Evolutionary conservation across 2,797 vertebrate species (phyloP).

Genomic region (Petrocephalus schoutedeni): DNA sequence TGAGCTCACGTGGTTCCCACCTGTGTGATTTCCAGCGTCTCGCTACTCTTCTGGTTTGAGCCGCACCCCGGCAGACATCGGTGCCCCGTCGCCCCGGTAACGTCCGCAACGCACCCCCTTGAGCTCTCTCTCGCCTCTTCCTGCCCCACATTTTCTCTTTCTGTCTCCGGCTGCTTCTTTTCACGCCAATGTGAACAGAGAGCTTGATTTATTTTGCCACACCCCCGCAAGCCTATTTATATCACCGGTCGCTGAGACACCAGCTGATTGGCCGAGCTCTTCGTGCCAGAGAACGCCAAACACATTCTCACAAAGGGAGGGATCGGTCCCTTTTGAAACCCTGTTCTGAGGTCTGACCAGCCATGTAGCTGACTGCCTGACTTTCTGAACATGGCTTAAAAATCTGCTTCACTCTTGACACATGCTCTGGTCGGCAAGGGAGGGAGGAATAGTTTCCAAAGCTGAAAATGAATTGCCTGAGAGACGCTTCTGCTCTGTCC

Average conservation of each 20-base stretch:
- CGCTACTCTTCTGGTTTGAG: slow-evolving; percentile 26
- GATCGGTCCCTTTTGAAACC: not conserved
- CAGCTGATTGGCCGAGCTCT: slow-evolving; percentile 21
- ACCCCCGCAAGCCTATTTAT: slow-evolving; percentile 34
- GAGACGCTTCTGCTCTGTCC: not conserved
- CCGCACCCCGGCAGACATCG: slow-evolving; percentile 11
- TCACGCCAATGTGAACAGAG: slow-evolving; percentile 29
- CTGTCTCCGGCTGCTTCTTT: not conserved
- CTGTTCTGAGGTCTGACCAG: not conserved
- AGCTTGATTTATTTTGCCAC: slow-evolving; percentile 27
- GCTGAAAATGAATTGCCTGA: not conserved
- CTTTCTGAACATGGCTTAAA: not conserved
- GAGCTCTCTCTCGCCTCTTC: not conserved
- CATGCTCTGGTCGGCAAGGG: not conserved
- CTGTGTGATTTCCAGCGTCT: slow-evolving; percentile 49
- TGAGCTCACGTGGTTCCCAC: slow-evolving; percentile 31
- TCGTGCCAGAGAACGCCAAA: not conserved
- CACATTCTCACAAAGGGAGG: not conserved
- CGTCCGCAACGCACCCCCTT: not conserved
- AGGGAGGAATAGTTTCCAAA: not conserved
- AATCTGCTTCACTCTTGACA: not conserved
- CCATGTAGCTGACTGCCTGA: not conserved
- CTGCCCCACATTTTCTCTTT: not conserved
- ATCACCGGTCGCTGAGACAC: slow-evolving; percentile 24
- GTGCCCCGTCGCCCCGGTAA: not conserved